Conservation (phyloP, 2,113 vertebrate genomes). For the Mobula hypostoma region DNA sequence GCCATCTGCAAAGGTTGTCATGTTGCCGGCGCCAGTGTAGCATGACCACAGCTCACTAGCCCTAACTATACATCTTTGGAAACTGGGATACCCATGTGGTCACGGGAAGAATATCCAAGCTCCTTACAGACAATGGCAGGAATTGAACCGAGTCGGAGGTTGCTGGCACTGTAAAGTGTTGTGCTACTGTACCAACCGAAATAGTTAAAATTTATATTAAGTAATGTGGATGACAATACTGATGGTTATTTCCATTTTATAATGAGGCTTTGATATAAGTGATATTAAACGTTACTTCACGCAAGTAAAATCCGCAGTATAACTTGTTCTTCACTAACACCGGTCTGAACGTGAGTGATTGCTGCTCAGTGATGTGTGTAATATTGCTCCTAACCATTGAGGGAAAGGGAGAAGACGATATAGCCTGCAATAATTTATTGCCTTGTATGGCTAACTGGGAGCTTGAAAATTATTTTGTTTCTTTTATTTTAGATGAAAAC, state of each 20-base stretch:
- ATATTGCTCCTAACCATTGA: not conserved
- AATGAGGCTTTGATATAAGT: no score
- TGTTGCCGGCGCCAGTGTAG: no score
- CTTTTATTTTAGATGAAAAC: conserved; percentile 86
- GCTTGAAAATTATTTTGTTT: not conserved
- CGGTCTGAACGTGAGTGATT: not conserved
- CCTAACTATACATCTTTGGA: no score
- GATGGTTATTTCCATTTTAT: not conserved
- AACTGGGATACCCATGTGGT: no score
- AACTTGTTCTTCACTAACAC: not conserved
- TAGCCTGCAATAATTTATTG: not conserved
- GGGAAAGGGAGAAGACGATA: no score
- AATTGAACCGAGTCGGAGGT: no score
- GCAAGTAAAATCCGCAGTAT: not conserved
- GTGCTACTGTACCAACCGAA: no score
- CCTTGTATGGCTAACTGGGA: not conserved
- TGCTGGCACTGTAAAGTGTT: no score
- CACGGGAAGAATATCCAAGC: no score
- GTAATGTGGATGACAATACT: not conserved
- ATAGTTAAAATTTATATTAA: not conserved
- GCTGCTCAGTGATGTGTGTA: not conserved
- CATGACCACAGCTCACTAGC: no score
- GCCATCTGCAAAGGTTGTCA: no score
- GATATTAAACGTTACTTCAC: not conserved
- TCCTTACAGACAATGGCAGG: no score